phyloP scores from a whole-genome alignment of 2,113 vertebrate species.

The Oreocharis arfaki region DNA sequence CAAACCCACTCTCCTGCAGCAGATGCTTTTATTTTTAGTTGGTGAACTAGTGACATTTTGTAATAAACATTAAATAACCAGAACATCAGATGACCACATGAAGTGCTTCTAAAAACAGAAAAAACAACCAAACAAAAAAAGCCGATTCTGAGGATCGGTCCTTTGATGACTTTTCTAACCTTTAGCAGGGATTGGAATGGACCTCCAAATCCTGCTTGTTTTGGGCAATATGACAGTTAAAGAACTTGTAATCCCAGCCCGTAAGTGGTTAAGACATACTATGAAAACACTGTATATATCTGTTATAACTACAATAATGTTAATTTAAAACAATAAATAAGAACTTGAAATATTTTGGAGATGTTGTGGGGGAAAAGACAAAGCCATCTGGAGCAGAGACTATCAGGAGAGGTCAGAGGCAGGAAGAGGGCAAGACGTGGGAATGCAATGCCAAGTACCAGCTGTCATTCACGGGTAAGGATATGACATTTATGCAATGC shows the following conservation, averaged over 20 bases:
- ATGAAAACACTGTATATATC: background rate
- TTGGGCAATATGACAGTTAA: background rate
- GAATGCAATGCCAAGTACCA: background rate
- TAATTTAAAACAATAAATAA: background rate
- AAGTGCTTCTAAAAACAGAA: background rate
- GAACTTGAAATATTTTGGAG: background rate
- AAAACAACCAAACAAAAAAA: background rate
- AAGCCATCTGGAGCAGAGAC: background rate
- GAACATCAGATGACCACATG: background rate
- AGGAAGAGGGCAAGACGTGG: background rate
- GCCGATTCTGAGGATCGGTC: background rate
- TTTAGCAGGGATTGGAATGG: background rate
- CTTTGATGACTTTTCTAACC: background rate
- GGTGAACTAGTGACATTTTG: background rate
- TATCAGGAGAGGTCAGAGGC: background rate
- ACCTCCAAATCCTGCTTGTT: background rate
- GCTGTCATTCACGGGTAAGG: background rate
- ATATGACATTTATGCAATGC: background rate
- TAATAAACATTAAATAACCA: background rate
- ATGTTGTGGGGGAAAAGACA: background rate
- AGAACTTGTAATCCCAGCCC: background rate
- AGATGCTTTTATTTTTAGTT: background rate
- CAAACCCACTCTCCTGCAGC: background rate
- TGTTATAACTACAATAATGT: background rate
- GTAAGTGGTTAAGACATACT: background rate